Conservation (phyloP, 2,797 vertebrate genomes). For the Halcyon smyrnensis region DNA sequence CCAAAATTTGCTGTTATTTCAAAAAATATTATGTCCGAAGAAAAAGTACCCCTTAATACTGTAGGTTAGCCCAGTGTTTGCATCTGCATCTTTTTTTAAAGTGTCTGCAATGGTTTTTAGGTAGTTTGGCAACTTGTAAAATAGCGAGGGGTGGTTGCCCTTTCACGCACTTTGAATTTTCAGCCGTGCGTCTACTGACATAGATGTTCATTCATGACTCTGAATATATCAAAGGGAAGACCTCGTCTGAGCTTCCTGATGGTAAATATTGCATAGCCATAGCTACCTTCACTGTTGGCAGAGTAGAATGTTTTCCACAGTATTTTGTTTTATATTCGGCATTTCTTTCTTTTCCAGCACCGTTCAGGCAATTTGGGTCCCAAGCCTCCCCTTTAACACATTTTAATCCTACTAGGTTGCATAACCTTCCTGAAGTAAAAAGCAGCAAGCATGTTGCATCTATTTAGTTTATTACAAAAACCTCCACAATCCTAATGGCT, state of each 20-base stretch:
- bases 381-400: not conserved
- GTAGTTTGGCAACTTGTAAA: not conserved
- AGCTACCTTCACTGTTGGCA: not conserved
- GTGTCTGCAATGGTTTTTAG: not conserved
- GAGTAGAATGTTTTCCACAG: not conserved
- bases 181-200: fast-evolving
- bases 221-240: not conserved
- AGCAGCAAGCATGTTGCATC: not conserved
- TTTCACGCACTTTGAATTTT: not conserved
- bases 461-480: not conserved
- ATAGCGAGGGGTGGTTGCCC: not conserved
- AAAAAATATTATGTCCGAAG: not conserved
- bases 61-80: not conserved
- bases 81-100: not conserved
- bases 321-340: conserved; percentile 3
- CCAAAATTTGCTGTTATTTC: not conserved
- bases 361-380: not conserved
- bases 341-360: not conserved
- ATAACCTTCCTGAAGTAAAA: not conserved
- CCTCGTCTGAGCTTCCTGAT: not conserved
- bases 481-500: not conserved
- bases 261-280: not conserved
- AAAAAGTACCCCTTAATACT: not conserved
- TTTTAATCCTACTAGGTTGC: not conserved
- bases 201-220: not conserved